Evolutionary conservation across 30 jellyfish, hydroid and myxozoan species (phyloP).

Genomic region (Aurelia aurita): DNA sequence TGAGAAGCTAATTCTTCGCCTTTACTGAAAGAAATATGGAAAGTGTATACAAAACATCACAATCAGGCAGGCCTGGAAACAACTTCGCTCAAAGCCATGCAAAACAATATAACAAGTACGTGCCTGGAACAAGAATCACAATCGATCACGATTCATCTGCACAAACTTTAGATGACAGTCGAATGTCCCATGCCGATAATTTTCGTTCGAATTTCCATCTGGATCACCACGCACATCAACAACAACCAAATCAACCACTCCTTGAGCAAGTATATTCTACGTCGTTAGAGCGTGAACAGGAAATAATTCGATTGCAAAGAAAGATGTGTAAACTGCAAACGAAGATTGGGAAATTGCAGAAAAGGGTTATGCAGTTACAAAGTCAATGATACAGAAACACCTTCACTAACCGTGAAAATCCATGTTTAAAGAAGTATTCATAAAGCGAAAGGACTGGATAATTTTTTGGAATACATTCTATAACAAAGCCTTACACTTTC

Average conservation of each 20-base stretch:
- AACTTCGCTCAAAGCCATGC: not conserved
- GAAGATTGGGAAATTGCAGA: constrained; percentile 52
- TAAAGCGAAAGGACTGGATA: too few species aligned
- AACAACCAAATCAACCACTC: constrained; percentile 16
- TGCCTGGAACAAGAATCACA: constrained; percentile 36
- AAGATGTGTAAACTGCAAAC: constrained; percentile 59
- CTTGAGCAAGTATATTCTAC: constrained; percentile 38
- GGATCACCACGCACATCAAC: not conserved
- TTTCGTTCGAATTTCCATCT: constrained; percentile 1
- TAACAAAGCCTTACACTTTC: too few species aligned
- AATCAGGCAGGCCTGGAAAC: not conserved
- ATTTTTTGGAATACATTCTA: too few species aligned
- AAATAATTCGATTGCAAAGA: constrained; percentile 58
- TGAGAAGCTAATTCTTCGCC: too few species aligned
- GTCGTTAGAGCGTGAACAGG: constrained; percentile 47
- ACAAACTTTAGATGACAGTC: constrained; percentile 65
- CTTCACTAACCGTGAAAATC: too few species aligned
- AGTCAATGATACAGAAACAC: not conserved
- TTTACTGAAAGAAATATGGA: not conserved
- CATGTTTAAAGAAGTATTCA: too few species aligned
- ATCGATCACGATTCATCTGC: constrained; percentile 64
- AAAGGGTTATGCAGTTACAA: constrained; percentile 41
- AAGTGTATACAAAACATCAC: not conserved
- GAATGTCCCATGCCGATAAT: constrained; percentile 53
- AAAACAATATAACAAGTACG: not conserved